These are phyloP conservation scores for Chroicocephalus ridibundus DNA, from an alignment of 2,113 vertebrate genomes.

Conservation along the genomic window DNA sequence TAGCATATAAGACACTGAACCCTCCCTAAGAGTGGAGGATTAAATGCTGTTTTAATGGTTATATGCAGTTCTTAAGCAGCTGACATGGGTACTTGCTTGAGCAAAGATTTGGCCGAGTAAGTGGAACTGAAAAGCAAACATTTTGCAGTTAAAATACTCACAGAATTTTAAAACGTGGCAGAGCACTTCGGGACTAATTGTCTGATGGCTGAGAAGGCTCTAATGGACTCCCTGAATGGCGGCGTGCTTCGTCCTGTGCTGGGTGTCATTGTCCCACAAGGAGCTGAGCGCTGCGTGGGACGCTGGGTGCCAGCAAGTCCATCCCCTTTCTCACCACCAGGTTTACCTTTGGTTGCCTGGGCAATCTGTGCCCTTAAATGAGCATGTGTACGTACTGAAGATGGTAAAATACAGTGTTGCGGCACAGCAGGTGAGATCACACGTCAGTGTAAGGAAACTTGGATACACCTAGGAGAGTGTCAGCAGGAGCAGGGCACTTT, in stretches of 20 bases:
- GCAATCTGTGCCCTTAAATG: not conserved
- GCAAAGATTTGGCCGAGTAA: not conserved
- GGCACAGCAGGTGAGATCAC: not conserved
- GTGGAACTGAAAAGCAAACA: not conserved
- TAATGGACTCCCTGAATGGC: fast-evolving
- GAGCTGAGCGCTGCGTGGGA: not conserved
- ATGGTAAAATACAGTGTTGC: not conserved
- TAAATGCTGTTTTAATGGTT: constrained; percentile 23
- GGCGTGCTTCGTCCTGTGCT: fast-evolving
- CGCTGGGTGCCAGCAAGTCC: not conserved
- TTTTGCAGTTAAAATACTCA: not conserved
- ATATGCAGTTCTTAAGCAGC: not conserved
- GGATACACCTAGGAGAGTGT: not conserved
- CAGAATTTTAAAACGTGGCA: not conserved
- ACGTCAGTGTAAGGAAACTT: not conserved
- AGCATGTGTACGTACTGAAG: fast-evolving
- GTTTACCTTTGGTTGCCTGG: not conserved
- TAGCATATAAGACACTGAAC: not conserved
- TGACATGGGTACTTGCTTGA: not conserved
- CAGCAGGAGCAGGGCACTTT: not conserved
- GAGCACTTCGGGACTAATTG: not conserved
- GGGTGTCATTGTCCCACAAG: not conserved
- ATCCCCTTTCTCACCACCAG: not conserved
- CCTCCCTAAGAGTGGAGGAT: not conserved
- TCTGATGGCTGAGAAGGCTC: not conserved